Base-by-base conservation (phyloP, 2,888 invertebrate species). In the Gordius sp. region DNA sequence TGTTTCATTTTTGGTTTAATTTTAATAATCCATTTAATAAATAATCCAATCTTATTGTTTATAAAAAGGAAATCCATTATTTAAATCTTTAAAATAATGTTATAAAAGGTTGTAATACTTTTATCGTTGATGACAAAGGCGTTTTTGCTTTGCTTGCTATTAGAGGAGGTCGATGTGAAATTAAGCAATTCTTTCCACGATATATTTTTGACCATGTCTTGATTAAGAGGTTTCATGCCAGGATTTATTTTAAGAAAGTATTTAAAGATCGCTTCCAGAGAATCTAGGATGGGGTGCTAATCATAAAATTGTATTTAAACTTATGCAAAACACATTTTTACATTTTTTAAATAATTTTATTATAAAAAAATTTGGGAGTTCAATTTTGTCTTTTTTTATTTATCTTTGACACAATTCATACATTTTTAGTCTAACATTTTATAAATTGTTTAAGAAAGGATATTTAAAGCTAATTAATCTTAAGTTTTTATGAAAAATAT, bases 211-310 rank as follows among this genome's bases (percentile, higher is more conserved):
- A 47, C 4, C 4, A 4, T 47, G 4, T 47, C 47, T 20, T 47
- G 47, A 47, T 23, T n/a, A 8, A 47, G 20, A 47, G 47, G 16
- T 20, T 4, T 47, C 47, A 47, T 47, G 4, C 47, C 47, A 4
- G 47, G 47, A 47, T 47, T 47, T 47, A 47, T 47, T 8, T 20
- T 20, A n/a, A 47, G 20, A 23, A 47, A 47, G 47, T 47, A 47
- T n/a, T 47, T 23, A 13, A 47, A 20, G 4, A 47, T 23, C 16
- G 47, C 8, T 20, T 47, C 47, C 4, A 47, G 20, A 4, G 47
- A 47, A 20, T 47, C 47, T 47, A 47, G 20, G n/a, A 47, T 47
- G 4, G 47, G 47, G 20, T 47, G 47, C 47, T 47, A 47, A n/a
- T 13, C 8, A 33, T n/a, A 33, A 33, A n/a, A n/a, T 33, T 13